phyloP scores from a whole-genome alignment of 1,140 invertebrate genomes.

The Vollenhovia emeryi region DNA sequence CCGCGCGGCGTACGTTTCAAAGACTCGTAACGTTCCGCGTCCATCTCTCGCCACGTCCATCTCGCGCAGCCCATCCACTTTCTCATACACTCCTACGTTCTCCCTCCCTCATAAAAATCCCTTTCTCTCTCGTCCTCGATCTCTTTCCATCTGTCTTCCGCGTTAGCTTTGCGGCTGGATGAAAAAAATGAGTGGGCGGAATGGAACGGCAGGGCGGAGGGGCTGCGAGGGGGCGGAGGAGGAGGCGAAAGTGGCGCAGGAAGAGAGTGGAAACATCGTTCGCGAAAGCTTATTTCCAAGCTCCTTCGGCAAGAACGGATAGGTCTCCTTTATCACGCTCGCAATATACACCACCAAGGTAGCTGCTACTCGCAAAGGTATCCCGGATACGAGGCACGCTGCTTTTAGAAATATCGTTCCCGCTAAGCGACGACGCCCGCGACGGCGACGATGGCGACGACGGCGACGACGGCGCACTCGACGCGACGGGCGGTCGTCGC shows the following conservation, averaged over 20 bases:
- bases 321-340: constrained; percentile 75
- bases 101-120: background rate
- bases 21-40: constrained; percentile 32
- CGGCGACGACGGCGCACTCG: constrained; percentile 57
- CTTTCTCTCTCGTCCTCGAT: background rate
- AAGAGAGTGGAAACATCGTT: constrained; percentile 64
- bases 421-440: constrained; percentile 54
- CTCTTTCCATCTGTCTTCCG: background rate
- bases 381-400: constrained; percentile 63
- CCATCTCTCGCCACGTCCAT: constrained; percentile 33
- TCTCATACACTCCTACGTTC: constrained; percentile 18
- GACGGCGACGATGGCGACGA: constrained; percentile 49
- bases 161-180: constrained; percentile 49
- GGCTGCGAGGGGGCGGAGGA: background rate
- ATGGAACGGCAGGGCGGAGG: background rate
- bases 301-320: constrained; percentile 77
- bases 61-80: constrained; percentile 26
- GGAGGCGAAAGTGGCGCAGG: constrained; percentile 37
- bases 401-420: constrained; percentile 73
- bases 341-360: constrained; percentile 75
- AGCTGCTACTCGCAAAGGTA: constrained; percentile 69
- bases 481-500: constrained; percentile 71
- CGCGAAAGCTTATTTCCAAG: constrained; percentile 77
- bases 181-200: constrained; percentile 46
- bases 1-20: constrained; percentile 16